Evolutionary conservation across 2,113 vertebrate genomes (phyloP).

Genomic region (Ceuthmochares aereus): DNA sequence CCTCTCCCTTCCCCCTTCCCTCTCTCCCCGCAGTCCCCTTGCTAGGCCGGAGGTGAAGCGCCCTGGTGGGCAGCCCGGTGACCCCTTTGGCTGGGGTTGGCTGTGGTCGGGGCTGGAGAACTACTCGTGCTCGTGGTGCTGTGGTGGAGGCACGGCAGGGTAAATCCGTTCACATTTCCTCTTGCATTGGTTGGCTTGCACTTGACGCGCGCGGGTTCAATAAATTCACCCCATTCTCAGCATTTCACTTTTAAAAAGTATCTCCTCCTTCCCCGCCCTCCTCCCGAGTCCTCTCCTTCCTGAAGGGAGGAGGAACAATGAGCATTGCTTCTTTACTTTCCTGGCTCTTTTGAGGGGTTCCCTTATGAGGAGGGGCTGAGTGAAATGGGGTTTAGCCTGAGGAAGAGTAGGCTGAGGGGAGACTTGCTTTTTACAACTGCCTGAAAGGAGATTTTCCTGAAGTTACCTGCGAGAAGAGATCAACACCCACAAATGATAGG

Average conservation of each 20-base stretch:
- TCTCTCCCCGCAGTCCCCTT: too few species aligned
- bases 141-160: neutral
- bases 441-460: too few species aligned
- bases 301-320: neutral
- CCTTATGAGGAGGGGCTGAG: too few species aligned
- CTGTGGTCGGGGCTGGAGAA: neutral
- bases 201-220: neutral
- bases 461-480: too few species aligned
- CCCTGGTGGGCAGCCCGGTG: neutral
- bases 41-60: neutral
- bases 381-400: too few species aligned
- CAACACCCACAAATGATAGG: too few species aligned
- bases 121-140: fast-evolving
- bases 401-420: too few species aligned
- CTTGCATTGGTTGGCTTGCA: neutral
- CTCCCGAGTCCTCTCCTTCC: neutral
- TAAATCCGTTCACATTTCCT: neutral
- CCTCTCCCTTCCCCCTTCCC: too few species aligned
- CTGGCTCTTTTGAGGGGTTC: neutral
- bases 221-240: neutral
- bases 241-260: neutral
- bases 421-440: too few species aligned
- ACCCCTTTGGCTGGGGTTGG: too few species aligned
- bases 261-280: neutral
- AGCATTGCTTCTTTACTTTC: neutral